Base-by-base conservation (phyloP, 2,888 invertebrate genomes). In the Cepaea hortensis region DNA sequence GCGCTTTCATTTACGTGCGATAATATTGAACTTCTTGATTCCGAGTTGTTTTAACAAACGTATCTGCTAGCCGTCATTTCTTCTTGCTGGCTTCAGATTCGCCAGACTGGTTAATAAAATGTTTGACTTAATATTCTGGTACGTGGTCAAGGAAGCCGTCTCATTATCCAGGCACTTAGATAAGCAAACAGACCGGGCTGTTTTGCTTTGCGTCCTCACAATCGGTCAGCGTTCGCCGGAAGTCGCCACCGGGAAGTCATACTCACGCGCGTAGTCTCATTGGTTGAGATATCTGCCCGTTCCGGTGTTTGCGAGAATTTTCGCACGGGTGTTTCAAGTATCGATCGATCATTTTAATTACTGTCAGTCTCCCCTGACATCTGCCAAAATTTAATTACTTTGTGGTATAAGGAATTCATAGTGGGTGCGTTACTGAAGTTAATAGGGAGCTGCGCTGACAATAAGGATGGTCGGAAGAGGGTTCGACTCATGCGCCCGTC, bases 111-210 rank as follows among this genome's bases (percentile, higher is more conserved):
- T 77, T n/a, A 55, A 46, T n/a, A 3, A 23, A 76, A 55, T 62
- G 77, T n/a, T 85, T 72, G 85, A 50, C 48, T 23, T 72, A 80
- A 85, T 85, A 85, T 85, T 85, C 85, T n/a, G 13, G 20, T n/a
- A 5, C 85, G 80, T 80, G 85, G 62, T 18, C 48, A 5, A 23
- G 85, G 80, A 85, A 81, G 48, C 0, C 9, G 3, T 35, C 62
- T 85, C 85, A 80, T 85, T 85, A 85, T 62, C 70, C 48, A 70
- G 62, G 62, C 85, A 85, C 85, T 85, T 81, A 85, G 73, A n/a
- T 18, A 18, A 18, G 72, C 81, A 85, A 85, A 85, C 72, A 85
- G 23, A 35, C 11, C 55, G 73, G 73, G 50, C 80, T 70, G 46
- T 35, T 85, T 85, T 73, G 72, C 77, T 73, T 73, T 73, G 85